Conservation (phyloP, 2,888 invertebrate genomes). For the Apodemia mormo region DNA sequence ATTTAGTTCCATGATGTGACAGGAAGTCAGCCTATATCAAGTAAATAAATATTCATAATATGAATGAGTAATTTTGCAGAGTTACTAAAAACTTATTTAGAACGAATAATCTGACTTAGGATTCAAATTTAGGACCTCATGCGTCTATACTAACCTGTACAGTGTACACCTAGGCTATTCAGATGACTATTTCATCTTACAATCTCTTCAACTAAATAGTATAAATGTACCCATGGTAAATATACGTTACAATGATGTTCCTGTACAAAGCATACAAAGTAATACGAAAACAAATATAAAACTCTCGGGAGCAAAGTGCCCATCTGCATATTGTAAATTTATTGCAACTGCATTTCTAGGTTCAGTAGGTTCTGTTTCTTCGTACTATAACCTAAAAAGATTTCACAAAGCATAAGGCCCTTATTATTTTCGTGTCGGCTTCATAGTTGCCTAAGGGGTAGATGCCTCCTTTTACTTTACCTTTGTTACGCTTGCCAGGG, state of each 20-base stretch:
- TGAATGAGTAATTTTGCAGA: no score
- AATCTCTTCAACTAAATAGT: no score
- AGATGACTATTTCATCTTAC: no score
- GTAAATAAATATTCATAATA: no score
- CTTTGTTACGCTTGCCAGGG: slow-evolving; percentile 79
- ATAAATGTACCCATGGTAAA: no score
- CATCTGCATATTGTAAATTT: slow-evolving; percentile 15
- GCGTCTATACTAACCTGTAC: no score
- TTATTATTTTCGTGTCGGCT: slow-evolving; percentile 46
- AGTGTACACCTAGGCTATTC: no score
- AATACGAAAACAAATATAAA: slow-evolving; percentile 13
- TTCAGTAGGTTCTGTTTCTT: slow-evolving; percentile 26
- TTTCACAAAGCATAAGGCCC: slow-evolving; percentile 56
- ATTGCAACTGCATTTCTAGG: slow-evolving; percentile 15
- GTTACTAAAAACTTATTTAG: no score
- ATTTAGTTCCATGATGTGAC: no score
- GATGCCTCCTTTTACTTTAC: slow-evolving; percentile 76
- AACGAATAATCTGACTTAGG: no score
- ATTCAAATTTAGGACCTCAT: no score
- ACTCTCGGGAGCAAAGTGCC: neutral
- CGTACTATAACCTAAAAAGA: slow-evolving; percentile 27
- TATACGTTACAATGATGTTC: neutral
- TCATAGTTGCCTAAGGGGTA: slow-evolving; percentile 55
- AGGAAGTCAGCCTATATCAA: no score
- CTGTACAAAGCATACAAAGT: neutral